A percentile compares a stretch with the other conserved stretches of the same genome.
Evolutionary conservation across 2,888 invertebrate species (phyloP).

Genomic region (Strigamia maritima): DNA sequence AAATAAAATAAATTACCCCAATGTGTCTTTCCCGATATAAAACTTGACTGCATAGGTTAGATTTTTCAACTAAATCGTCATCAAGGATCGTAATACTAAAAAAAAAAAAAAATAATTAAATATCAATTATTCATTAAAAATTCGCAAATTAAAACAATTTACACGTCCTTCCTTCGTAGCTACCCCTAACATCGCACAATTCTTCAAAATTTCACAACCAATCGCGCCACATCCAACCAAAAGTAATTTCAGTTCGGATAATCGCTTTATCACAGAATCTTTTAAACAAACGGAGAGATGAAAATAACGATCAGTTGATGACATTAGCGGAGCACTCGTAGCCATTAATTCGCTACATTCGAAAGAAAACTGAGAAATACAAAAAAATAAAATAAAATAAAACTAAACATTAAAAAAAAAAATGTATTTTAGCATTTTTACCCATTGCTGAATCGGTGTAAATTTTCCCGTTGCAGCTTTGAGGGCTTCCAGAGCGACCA

Average conservation of each 20-base stretch:
- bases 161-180: neutral
- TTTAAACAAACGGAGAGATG: neutral
- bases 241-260: conserved; percentile 2
- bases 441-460: conserved; percentile 52
- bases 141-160: neutral
- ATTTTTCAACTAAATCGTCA: conserved; percentile 34
- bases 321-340: neutral
- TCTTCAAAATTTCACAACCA: conserved; percentile 40
- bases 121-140: neutral
- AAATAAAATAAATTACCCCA: conserved; percentile 29
- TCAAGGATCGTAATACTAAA: conserved; percentile 38
- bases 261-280: conserved; percentile 11
- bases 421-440: neutral
- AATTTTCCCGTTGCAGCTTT: conserved; percentile 54
- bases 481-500: conserved; percentile 53
- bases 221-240: conserved; percentile 40
- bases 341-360: neutral
- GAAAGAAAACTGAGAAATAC: neutral
- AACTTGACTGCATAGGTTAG: conserved; percentile 37
- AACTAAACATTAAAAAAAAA: neutral
- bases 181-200: conserved; percentile 5
- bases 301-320: neutral
- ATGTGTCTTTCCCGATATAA: conserved; percentile 23
- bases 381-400: neutral
- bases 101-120: neutral